Evolutionary conservation across 1,140 invertebrate genomes (phyloP).

Genomic region (Macrostomum lignano): DNA sequence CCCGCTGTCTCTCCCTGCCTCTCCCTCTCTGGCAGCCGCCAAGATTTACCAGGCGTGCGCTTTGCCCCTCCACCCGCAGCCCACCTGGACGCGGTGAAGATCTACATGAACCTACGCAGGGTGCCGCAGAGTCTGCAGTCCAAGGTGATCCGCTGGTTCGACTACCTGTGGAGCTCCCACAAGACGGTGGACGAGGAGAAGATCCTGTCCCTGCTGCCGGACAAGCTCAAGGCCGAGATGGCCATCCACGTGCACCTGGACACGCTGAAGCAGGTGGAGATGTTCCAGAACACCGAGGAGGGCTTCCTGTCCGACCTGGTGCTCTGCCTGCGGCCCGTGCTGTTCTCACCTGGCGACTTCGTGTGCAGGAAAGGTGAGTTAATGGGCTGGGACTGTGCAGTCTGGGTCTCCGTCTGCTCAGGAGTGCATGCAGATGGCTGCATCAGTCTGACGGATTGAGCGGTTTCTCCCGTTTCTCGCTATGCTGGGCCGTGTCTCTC

Average conservation of each 20-base stretch:
- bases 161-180: constrained; percentile 76
- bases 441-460: no score
- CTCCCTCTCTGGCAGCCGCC: no score
- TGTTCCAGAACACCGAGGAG: constrained; percentile 51
- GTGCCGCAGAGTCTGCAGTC: constrained; percentile 58
- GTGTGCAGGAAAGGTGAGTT: constrained; percentile 37
- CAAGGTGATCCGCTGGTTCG: constrained; percentile 74
- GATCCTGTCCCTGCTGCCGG: constrained; percentile 37
- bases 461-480: no score
- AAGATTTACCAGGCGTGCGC: no score
- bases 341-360: constrained; percentile 78
- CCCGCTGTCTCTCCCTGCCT: no score
- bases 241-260: constrained; percentile 78
- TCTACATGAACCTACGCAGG: constrained; percentile 64
- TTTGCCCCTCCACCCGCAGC: no score
- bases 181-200: constrained; percentile 56
- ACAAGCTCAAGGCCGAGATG: constrained; percentile 79
- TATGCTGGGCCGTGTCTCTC: no score
- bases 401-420: no score
- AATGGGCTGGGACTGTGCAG: no score
- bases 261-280: constrained; percentile 49
- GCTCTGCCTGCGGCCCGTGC: constrained; percentile 58
- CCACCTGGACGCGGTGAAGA: constrained; percentile 66
- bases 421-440: no score
- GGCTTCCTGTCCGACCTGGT: constrained; percentile 68